Percentiles rank a stretch among this genome's conserved stretches.
Evolutionary conservation across 2,797 vertebrate genomes (phyloP).

Genomic region (Onychomys leucogaster): DNA sequence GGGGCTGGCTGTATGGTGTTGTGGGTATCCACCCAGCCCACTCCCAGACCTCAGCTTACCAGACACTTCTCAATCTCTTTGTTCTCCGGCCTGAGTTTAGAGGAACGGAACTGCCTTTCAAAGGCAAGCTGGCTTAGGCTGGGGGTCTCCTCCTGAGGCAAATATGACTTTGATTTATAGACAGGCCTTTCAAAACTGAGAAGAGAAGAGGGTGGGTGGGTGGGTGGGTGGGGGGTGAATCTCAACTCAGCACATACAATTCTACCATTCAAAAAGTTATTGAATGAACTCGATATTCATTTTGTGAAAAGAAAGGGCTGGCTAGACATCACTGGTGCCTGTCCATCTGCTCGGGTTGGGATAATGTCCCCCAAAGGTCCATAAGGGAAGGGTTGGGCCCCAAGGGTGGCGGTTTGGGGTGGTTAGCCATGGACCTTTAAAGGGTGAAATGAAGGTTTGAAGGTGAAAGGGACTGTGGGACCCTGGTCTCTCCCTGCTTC

Average conservation of each 20-base stretch:
- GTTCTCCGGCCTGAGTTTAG: not conserved
- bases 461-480: not conserved
- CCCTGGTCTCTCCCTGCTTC: not conserved
- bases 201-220: not conserved
- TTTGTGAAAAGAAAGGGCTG: slow-evolving; percentile 7
- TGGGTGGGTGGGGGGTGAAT: not conserved
- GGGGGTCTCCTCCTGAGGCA: not conserved
- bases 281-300: not conserved
- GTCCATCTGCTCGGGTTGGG: not conserved
- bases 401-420: not conserved
- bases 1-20: fast-evolving
- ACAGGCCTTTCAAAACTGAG: slow-evolving; percentile 31
- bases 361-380: not conserved
- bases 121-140: slow-evolving; percentile 19
- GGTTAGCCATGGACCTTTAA: not conserved
- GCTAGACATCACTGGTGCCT: not conserved
- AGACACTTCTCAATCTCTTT: not conserved
- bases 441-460: not conserved
- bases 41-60: slow-evolving; percentile 30
- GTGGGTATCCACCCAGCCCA: not conserved
- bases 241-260: not conserved
- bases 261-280: not conserved
- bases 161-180: not conserved
- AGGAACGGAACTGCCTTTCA: slow-evolving; percentile 35
- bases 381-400: too few relatives aligned